These are phyloP conservation scores for Lepidurus packardi DNA, from an alignment of 1,140 invertebrate species.

Conservation along the genomic window DNA sequence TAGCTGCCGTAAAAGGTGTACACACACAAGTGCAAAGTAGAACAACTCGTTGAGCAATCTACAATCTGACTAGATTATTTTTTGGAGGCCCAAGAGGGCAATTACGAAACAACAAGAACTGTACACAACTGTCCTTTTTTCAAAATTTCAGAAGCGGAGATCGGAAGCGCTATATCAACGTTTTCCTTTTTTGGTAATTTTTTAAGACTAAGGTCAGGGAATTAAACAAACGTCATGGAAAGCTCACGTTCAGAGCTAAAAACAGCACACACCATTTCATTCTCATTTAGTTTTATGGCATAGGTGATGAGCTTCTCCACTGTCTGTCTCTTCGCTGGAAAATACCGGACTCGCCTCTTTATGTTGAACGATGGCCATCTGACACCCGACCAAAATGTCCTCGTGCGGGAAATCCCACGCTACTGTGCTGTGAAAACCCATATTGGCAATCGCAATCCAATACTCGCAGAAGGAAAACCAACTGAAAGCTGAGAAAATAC, in stretches of 20 bases:
- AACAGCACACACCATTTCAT: background rate
- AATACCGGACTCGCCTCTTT: background rate
- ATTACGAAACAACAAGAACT: background rate
- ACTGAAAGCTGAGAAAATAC: slow-evolving; percentile 69
- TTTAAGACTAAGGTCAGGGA: background rate
- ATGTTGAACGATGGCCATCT: slow-evolving; percentile 8
- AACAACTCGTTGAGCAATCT: slow-evolving; percentile 15
- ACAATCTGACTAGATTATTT: background rate
- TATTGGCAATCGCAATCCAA: slow-evolving; percentile 79
- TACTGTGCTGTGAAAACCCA: slow-evolving; percentile 83
- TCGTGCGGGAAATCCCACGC: slow-evolving; percentile 78
- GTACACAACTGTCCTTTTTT: slow-evolving; percentile 8
- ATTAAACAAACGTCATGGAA: background rate
- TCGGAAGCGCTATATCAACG: background rate
- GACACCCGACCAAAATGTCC: slow-evolving; percentile 58
- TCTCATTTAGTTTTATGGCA: background rate
- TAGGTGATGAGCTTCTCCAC: background rate
- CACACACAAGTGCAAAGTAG: background rate
- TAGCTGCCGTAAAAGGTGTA: background rate
- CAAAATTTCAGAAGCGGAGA: background rate
- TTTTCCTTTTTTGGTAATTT: background rate
- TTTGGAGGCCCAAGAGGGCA: background rate
- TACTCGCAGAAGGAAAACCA: slow-evolving; percentile 90
- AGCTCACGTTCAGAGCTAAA: background rate
- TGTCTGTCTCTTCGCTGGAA: background rate